Base-by-base conservation (phyloP, 30 jellyfish, hydroid and myxozoan species). In the Aurelia aurita region DNA sequence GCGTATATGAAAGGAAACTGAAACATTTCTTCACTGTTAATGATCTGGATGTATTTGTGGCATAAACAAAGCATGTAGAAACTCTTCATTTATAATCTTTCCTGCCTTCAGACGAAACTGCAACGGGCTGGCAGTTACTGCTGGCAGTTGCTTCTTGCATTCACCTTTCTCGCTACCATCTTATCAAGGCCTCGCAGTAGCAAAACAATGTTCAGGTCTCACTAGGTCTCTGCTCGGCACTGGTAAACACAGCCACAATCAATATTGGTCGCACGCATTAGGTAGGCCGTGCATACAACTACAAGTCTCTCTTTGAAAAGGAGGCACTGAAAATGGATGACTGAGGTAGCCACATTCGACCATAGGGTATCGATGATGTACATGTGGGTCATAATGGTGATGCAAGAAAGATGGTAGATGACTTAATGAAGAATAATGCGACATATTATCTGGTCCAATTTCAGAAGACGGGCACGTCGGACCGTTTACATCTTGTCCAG, bases 401-500 rank as follows among this genome's bases (percentile, higher is more conserved):
- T 83, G 93, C 45, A 83, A 57, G 69, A 83, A 83, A 16, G 93
- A 72, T 8, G 93, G 93, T 28, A 83, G 85, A 57, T 74, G 83
- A 44, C 67, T 71, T 60, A 83, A 54, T 10, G 63, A 43, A 28
- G 80, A 28, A 47, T 31, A 71, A 13, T 64, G 77, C 18, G 93
- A 53, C 65, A 69, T 12, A 0, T 58, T 69, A 4, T 83, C 93
- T n/a, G 86, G 29, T 19, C 67, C 71, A 57, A 39, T 68, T 44
- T 53, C 82, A 19, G 74, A 4, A 7, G 86, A 75, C 47, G 83
- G 79, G 51, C 96, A 87, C 9, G 96, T 92, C 7, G 98, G 98
- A 53, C 98, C 98, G 61, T 92, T 92, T 2, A 92, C 98, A 51
- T 92, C 98, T 49, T 92, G 96, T 3, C 98, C 98, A 1, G 98